These are phyloP conservation scores for Sinopyrophorus schimmeli DNA, from an alignment of 2,888 invertebrate genomes.

Conservation along the genomic window DNA sequence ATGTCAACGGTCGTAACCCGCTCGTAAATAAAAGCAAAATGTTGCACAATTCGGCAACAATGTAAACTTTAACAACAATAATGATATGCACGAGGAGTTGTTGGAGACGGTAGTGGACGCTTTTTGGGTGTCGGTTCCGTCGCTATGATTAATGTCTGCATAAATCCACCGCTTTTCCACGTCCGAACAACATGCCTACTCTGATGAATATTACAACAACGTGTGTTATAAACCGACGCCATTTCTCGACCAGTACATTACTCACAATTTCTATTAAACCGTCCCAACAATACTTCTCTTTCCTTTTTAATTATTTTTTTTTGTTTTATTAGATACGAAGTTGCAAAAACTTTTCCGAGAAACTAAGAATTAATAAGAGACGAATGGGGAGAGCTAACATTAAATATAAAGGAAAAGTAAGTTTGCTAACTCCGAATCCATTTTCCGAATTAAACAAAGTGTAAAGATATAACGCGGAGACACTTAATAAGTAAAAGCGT, in stretches of 20 bases:
- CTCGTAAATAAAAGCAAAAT: slow-evolving; percentile 24
- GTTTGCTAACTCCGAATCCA: too few species aligned
- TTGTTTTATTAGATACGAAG: too few species aligned
- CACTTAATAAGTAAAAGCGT: slow-evolving; percentile 21
- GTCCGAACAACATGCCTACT: slow-evolving; percentile 30
- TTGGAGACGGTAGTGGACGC: slow-evolving; percentile 15
- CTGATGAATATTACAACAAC: slow-evolving; percentile 28
- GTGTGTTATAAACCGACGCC: slow-evolving; percentile 28
- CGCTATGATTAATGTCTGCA: slow-evolving; percentile 31
- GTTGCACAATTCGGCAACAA: slow-evolving; percentile 23
- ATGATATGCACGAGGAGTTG: slow-evolving; percentile 18
- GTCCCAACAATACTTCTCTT: too few species aligned
- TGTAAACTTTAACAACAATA: slow-evolving; percentile 17
- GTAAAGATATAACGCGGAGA: too few species aligned
- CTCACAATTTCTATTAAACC: slow-evolving; percentile 23
- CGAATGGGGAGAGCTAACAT: too few species aligned
- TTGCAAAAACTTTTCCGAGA: too few species aligned
- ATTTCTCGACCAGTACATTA: slow-evolving; percentile 25
- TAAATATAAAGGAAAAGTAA: too few species aligned
- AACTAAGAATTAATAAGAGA: too few species aligned
- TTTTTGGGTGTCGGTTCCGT: slow-evolving; percentile 20
- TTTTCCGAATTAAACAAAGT: too few species aligned
- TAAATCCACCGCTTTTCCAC: slow-evolving; percentile 28
- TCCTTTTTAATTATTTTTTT: too few species aligned
- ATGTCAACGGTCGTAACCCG: slow-evolving; percentile 18